A percentile compares a stretch with the other conserved stretches of the same genome.
Evolutionary conservation across 2,113 vertebrate species (phyloP).

Genomic region (Delphinapterus leucas): DNA sequence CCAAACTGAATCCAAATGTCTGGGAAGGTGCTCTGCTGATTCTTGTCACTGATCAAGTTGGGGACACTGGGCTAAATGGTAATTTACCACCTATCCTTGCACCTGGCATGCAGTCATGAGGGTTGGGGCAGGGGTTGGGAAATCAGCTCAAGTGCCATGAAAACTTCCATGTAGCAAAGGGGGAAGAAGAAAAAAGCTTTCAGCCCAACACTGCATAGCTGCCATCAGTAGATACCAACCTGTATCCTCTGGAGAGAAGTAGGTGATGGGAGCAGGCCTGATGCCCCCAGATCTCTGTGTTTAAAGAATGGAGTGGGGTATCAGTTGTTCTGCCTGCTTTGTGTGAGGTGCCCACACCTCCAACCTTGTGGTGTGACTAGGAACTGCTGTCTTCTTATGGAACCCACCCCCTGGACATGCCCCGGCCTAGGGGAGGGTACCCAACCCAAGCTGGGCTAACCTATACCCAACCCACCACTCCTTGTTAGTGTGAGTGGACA

Average conservation of each 20-base stretch:
- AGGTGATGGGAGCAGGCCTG: not conserved
- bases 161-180: not conserved
- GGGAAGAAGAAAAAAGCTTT: too few species aligned
- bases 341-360: not conserved
- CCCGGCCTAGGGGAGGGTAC: not conserved
- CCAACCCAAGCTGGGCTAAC: not conserved
- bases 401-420: not conserved
- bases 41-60: not conserved
- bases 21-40: not conserved
- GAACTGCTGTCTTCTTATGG: not conserved
- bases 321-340: not conserved
- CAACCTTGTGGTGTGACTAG: not conserved
- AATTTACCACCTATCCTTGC: not conserved
- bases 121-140: rapidly evolving
- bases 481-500: not conserved
- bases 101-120: not conserved
- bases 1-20: not conserved
- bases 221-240: not conserved
- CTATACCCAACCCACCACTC: not conserved
- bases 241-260: not conserved
- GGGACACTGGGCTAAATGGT: not conserved
- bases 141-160: not conserved
- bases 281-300: not conserved
- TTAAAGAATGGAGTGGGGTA: not conserved
- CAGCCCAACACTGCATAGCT: not conserved